Evolutionary conservation across 2,888 invertebrate species (phyloP), one percentile per base, ranked within the genome.

Genomic region (Tenthredo livida): DNA sequence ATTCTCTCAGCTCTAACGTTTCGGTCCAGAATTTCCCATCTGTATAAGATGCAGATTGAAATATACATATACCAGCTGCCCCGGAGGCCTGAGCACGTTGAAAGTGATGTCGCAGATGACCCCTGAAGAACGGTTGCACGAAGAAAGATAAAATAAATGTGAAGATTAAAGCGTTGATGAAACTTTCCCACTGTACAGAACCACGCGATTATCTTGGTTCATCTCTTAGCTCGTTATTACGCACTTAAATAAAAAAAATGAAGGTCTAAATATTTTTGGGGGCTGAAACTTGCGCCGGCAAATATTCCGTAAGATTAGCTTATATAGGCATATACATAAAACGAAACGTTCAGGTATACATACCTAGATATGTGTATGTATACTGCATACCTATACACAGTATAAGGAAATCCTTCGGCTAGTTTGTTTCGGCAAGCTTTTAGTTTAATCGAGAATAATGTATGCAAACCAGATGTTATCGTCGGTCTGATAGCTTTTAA

Each of bases 381-480:
- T n/a, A n/a, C n/a, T n/a, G n/a, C n/a, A n/a, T n/a, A 58, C 21
- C 21, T 58, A 25, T 7, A 9, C n/a, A 21, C 9, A 7, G 21
- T 21, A 58, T 61, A 12, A 33, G 33, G 17, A 29, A 67, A 67
- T 67, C 12, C 33, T 29, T 67, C 33, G 67, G 10, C 15, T 5
- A 17, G 33, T 67, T 67, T 29, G 33, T 33, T 67, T 67, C 67
- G 40, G 21, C 43, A 21, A 21, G 21, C 72, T 43, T 73, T 73
- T 43, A 73, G 43, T 25, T 73, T 73, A 43, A 73, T 73, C 21
- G 43, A 40, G 40, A 73, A 73, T 17, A 17, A 73, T 54, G 29
- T 9, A 54, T 77, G 29, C 77, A 89, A 90, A 90, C 89, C 89
- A 89, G 89, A 90, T 90, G 88, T 87, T 90, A 90, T 90, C 89